Percentiles rank a stretch among this genome's conserved stretches.
Conservation (phyloP, 2,888 invertebrate genomes). For the Agrochola lychnidis region DNA sequence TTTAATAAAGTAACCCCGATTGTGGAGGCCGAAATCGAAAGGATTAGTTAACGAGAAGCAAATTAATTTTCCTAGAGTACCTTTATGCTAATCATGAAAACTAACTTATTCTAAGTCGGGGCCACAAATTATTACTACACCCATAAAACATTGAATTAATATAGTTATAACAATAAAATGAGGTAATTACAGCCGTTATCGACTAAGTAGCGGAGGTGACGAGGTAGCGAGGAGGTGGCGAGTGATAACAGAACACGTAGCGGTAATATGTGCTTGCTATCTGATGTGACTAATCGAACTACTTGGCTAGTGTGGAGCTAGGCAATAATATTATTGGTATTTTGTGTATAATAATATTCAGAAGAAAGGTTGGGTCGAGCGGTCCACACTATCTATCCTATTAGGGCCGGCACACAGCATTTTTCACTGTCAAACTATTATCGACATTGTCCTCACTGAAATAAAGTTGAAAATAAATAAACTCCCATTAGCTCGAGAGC, state of each 20-base stretch:
- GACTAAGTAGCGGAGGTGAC: conserved; percentile 32
- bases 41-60: background rate
- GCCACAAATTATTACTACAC: background rate
- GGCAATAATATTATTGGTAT: background rate
- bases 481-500: too few relatives aligned
- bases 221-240: conserved; percentile 34
- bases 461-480: too few relatives aligned
- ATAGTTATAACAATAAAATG: conserved; percentile 30
- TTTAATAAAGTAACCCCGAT: background rate
- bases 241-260: conserved; percentile 34
- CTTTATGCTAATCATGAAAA: background rate
- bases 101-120: background rate
- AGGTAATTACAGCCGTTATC: conserved; percentile 35
- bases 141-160: conserved; percentile 6
- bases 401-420: too few relatives aligned
- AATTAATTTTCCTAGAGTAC: background rate
- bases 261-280: conserved; percentile 10
- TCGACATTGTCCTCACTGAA: too few relatives aligned
- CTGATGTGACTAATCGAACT: conserved; percentile 32
- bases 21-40: background rate
- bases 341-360: background rate
- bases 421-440: too few relatives aligned
- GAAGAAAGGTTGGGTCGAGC: background rate
- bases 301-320: background rate
- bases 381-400: background rate